Conservation (phyloP, 2,888 invertebrate genomes). For the Lasioglossum leucozonium region DNA sequence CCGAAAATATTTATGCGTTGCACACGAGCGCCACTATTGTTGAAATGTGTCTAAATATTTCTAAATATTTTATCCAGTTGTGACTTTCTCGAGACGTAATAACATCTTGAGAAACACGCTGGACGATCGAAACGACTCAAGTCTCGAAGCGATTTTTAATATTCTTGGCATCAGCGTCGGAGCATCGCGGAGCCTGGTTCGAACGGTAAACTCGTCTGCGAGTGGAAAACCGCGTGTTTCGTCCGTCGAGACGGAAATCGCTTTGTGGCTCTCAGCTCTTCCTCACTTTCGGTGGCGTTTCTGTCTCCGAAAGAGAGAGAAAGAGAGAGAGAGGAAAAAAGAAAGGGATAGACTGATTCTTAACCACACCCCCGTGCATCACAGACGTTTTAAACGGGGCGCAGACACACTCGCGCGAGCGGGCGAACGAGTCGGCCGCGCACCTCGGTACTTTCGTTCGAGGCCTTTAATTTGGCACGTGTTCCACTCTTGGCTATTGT, state of each 20-base stretch:
- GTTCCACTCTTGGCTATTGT: slow-evolving; percentile 80
- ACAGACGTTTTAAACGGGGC: slow-evolving; percentile 57
- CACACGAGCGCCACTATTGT: background rate
- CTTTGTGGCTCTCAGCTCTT: slow-evolving; percentile 30
- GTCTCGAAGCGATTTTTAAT: background rate
- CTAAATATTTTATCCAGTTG: background rate
- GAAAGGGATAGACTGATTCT: slow-evolving; percentile 40
- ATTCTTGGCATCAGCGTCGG: background rate
- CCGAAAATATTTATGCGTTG: background rate
- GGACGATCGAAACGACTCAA: background rate
- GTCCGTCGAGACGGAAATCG: slow-evolving; percentile 14
- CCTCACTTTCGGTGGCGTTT: slow-evolving; percentile 45
- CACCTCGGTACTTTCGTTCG: slow-evolving; percentile 62
- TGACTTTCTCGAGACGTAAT: background rate
- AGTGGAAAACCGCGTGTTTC: background rate
- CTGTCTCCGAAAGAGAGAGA: slow-evolving; percentile 26
- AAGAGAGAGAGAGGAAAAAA: background rate
- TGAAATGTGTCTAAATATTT: background rate
- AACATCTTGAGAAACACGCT: background rate
- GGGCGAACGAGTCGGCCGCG: slow-evolving; percentile 31
- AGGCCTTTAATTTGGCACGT: slow-evolving; percentile 83
- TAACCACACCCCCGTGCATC: slow-evolving; percentile 57
- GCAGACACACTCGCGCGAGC: slow-evolving; percentile 36
- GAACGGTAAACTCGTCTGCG: background rate
- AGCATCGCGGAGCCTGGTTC: background rate